A percentile compares a stretch with the other conserved stretches of the same genome.
Evolutionary conservation across 92 coral and sea anemone genomes (phyloP).

Genomic region (Epizoanthus ramosus): DNA sequence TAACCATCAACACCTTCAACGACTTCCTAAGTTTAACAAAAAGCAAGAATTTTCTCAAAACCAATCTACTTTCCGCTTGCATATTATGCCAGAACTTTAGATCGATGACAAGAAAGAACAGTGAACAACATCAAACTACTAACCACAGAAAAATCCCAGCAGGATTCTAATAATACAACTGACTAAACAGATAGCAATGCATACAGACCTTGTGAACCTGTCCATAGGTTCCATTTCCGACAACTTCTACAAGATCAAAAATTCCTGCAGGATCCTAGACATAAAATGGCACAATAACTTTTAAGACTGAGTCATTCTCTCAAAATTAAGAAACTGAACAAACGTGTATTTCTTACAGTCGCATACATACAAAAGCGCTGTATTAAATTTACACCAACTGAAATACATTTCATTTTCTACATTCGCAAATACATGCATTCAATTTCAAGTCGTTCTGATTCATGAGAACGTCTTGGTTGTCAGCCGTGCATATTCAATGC

Average conservation of each 20-base stretch:
- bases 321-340: neutral
- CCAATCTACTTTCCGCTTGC: too few species aligned
- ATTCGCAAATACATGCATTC: too few species aligned
- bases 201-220: constrained; percentile 94
- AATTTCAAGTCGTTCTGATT: too few species aligned
- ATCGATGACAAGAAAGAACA: neutral
- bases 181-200: neutral
- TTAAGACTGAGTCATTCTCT: neutral
- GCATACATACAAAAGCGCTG: neutral
- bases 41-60: too few species aligned
- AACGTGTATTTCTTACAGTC: neutral
- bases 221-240: constrained; percentile 99
- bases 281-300: neutral
- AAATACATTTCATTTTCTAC: too few species aligned
- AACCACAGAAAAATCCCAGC: constrained; percentile 28
- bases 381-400: too few species aligned
- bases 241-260: constrained; percentile 96
- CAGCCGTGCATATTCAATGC: too few species aligned
- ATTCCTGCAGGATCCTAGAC: constrained; percentile 97
- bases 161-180: neutral
- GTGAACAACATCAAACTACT: constrained; percentile 13
- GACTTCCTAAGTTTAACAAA: constrained; percentile 1
- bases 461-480: too few species aligned
- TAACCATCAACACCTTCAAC: too few species aligned
- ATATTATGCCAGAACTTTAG: neutral